phyloP scores from a whole-genome alignment of 2,113 vertebrate species.

The Pelusios castaneus region DNA sequence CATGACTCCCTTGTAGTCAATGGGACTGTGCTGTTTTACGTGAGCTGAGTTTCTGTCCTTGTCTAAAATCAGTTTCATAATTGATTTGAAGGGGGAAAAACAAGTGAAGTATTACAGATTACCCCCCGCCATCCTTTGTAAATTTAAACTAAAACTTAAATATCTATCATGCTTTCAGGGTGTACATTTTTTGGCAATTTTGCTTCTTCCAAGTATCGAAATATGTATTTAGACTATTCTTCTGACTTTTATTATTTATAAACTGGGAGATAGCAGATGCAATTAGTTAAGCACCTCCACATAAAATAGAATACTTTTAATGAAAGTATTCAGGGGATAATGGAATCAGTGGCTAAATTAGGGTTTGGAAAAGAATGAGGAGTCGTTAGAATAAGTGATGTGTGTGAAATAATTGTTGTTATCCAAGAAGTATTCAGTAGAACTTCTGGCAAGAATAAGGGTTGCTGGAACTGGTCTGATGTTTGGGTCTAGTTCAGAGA shows the following conservation, averaged over 20 bases:
- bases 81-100: too few species aligned
- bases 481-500: neutral
- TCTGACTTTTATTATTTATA: neutral
- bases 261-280: neutral
- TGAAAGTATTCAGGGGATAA: neutral
- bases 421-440: fast-evolving
- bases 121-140: neutral
- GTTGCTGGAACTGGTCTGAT: fast-evolving
- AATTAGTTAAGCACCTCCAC: neutral
- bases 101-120: neutral
- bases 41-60: neutral
- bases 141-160: neutral
- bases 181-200: neutral
- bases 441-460: fast-evolving
- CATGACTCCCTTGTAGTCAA: neutral
- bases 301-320: neutral
- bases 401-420: fast-evolving
- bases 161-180: neutral
- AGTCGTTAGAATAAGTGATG: fast-evolving
- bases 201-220: neutral
- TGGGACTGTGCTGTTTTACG: neutral
- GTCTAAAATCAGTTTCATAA: neutral
- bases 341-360: neutral
- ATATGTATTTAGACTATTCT: neutral
- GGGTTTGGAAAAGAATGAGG: neutral